Conservation (phyloP, 2,797 vertebrate genomes). For the Tympanoctomys barrerae region DNA sequence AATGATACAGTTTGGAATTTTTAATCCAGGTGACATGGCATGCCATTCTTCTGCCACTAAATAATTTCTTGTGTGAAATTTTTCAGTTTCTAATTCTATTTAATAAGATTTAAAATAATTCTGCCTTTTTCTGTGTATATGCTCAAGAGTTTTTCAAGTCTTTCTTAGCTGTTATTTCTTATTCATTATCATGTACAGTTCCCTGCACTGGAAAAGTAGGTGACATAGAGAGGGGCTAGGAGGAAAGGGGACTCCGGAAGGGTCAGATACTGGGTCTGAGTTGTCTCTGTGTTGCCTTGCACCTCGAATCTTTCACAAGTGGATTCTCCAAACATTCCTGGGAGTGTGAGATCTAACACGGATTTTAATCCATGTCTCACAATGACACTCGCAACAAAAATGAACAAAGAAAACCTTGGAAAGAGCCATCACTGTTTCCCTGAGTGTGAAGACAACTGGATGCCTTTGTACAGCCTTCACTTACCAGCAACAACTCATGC, state of each 20-base stretch:
- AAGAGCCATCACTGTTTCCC: neutral
- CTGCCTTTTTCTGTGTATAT: neutral
- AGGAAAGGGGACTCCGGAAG: no score
- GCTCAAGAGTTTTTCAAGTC: neutral
- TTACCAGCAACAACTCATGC: neutral
- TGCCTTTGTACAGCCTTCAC: neutral
- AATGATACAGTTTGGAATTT: neutral
- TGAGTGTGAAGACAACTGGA: neutral
- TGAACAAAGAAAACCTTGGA: neutral
- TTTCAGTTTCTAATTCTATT: neutral
- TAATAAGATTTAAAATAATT: neutral
- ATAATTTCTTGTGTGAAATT: neutral
- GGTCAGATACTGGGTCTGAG: neutral
- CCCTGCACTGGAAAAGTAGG: neutral
- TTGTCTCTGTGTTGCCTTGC: neutral
- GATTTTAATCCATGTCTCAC: neutral
- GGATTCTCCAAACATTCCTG: neutral
- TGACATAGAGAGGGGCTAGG: neutral
- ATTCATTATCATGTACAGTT: neutral
- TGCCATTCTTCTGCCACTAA: neutral
- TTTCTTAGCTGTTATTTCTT: neutral
- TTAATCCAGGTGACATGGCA: neutral
- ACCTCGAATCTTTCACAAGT: neutral
- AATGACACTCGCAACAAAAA: neutral
- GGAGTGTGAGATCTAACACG: neutral